Base-by-base conservation (phyloP, 2,797 vertebrate genomes). In the Nyctalus aviator region DNA sequence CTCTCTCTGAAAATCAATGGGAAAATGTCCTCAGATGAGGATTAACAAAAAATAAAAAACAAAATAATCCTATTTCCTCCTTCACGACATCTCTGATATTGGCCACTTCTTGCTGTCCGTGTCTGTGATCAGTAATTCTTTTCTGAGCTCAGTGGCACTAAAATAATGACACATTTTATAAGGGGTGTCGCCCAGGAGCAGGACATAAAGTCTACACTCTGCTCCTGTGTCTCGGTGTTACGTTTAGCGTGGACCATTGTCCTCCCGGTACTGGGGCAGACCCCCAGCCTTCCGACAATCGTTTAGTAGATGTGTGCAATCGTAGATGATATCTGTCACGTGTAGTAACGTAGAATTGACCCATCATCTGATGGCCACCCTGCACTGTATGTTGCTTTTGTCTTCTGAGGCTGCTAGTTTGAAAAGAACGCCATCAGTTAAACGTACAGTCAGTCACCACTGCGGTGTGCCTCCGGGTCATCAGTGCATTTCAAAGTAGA, bases 331-430 rank as follows among this genome's bases (percentile, higher is more conserved):
- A 17, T 7, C 44, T 55, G 85, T 32, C 30, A 0, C 2, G 2
- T 17, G 20, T n/a, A 0, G 0, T 53, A 8, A 41, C 6, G 4
- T 18, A 32, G 32, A 17, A 2, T 2, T 8, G n/a, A 32, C 2
- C 7, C 32, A 3, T 53, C 41, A 8, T 17, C 32, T 32, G 64
- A 13, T 57, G 46, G n/a, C 46, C 4, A 21, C n/a, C 21, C 10
- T 9, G 6, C 25, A 5, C 10, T 8, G 2, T 32, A 2, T 3
- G 2, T n/a, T 68, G 57, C 12, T n/a, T 48, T 46, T 35, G 4
- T 71, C 27, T 64, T 46, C 55, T 1, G 48, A 2, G 30, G 4
- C 48, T 37, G 41, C 23, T 46, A 46, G 53, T 14, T 73, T 91
- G 88, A 93, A 57, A 53, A 50, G 64, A 44, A 30, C 20, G 30